A percentile compares a stretch with the other conserved stretches of the same genome.
phyloP scores from a whole-genome alignment of 2,888 invertebrate genomes.

The Cerceris ruficornis region DNA sequence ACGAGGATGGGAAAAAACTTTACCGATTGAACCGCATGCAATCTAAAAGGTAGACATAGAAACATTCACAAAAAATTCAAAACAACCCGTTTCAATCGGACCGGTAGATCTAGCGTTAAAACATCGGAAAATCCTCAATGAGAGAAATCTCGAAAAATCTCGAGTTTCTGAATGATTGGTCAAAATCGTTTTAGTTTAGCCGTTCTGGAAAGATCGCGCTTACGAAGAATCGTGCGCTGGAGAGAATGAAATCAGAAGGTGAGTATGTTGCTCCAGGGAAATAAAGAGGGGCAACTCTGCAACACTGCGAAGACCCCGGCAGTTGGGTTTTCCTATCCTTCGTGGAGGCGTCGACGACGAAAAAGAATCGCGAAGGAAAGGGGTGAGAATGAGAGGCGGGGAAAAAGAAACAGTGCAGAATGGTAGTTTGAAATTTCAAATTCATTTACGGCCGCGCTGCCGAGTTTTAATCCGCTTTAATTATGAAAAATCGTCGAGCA shows the following conservation, averaged over 20 bases:
- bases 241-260: constrained; percentile 61
- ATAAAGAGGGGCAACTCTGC: constrained; percentile 64
- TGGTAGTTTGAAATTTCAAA: constrained; percentile 76
- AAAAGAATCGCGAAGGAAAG: constrained; percentile 19
- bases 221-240: constrained; percentile 33
- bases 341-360: constrained; percentile 29
- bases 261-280: constrained; percentile 74
- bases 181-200: constrained; percentile 1
- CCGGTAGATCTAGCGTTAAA: too few relatives aligned
- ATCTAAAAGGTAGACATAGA: too few relatives aligned
- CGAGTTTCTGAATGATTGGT: neutral
- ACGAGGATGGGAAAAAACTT: too few relatives aligned
- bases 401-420: constrained; percentile 39
- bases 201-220: constrained; percentile 1
- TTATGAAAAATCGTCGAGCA: constrained; percentile 69
- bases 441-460: constrained; percentile 71
- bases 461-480: constrained; percentile 73
- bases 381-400: constrained; percentile 28
- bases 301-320: constrained; percentile 12
- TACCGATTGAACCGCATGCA: too few relatives aligned
- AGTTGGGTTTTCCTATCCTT: constrained; percentile 8
- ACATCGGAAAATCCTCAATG: neutral
- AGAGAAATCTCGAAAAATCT: neutral
- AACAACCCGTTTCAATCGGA: too few relatives aligned
- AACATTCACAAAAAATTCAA: too few relatives aligned